Percentiles rank a stretch among this genome's conserved stretches.
These are phyloP conservation scores for Tenthredo scrophulariae DNA, from an alignment of 2,888 invertebrate genomes.

Conservation along the genomic window DNA sequence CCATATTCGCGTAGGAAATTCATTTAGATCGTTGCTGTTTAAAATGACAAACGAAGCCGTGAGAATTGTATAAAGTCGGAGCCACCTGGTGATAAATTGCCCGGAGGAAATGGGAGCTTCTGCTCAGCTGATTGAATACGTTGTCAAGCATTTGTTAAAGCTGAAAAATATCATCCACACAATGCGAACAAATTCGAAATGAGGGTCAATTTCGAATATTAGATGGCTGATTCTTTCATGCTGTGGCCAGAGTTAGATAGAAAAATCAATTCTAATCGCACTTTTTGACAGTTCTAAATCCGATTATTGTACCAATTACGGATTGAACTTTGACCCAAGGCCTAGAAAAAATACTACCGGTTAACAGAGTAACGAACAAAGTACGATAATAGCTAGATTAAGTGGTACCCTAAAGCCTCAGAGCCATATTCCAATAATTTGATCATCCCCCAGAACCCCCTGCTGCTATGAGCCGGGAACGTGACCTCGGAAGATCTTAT, in stretches of 20 bases:
- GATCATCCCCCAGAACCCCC: neutral
- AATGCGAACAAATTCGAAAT: neutral
- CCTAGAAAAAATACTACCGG: slow-evolving; percentile 9
- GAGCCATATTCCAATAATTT: slow-evolving; percentile 20
- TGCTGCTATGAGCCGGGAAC: slow-evolving; percentile 1
- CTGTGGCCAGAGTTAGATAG: neutral
- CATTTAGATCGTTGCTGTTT: slow-evolving; percentile 2
- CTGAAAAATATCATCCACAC: neutral
- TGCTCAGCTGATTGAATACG: slow-evolving; percentile 32
- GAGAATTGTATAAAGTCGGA: neutral
- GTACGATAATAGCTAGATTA: slow-evolving; percentile 28
- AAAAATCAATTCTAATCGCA: neutral
- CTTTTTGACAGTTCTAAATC: neutral
- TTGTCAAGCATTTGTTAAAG: slow-evolving; percentile 14
- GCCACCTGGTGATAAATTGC: slow-evolving; percentile 32
- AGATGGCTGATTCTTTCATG: neutral
- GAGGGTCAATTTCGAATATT: neutral
- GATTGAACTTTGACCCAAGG: neutral
- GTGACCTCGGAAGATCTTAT: slow-evolving; percentile 38
- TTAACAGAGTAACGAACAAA: neutral
- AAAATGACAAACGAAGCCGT: neutral
- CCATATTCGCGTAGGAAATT: neutral
- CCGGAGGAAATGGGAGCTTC: neutral
- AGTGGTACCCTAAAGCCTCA: slow-evolving; percentile 10
- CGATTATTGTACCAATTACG: neutral